Conservation (phyloP, 2,888 invertebrate species). For the Mythimna albipuncta region DNA sequence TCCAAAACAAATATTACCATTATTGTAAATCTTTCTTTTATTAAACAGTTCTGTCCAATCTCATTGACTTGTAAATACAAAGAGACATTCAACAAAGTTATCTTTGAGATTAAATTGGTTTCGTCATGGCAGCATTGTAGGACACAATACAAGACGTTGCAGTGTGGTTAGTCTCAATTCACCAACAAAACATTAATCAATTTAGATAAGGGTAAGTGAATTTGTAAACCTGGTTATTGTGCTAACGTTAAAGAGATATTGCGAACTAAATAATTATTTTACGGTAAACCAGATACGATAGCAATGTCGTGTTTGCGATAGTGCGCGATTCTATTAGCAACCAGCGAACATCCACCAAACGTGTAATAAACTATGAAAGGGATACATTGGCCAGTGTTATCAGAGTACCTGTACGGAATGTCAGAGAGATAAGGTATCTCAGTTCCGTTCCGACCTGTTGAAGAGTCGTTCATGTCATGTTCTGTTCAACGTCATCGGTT, state of each 20-base stretch:
- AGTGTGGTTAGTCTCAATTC: conserved; percentile 9
- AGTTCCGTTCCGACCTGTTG: conserved; percentile 70
- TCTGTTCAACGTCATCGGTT: conserved; percentile 64
- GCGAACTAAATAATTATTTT: conserved; percentile 29
- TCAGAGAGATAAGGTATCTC: conserved; percentile 73
- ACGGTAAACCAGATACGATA: conserved; percentile 26
- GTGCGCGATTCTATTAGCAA: conserved; percentile 31
- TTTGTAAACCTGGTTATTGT: conserved; percentile 24
- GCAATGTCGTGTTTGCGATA: conserved; percentile 34
- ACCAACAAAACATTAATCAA: conserved; percentile 26
- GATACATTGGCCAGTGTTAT: conserved; percentile 60
- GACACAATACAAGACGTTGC: conserved; percentile 4
- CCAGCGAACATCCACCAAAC: conserved; percentile 19
- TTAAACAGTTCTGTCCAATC: conserved; percentile 2
- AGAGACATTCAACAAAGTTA: conserved; percentile 24
- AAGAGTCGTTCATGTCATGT: conserved; percentile 54
- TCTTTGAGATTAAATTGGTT: conserved; percentile 29
- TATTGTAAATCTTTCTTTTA: conserved; percentile 21
- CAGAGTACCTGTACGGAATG: conserved; percentile 68
- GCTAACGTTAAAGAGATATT: conserved; percentile 19
- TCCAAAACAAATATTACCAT: conserved; percentile 28
- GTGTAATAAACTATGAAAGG: conserved; percentile 54
- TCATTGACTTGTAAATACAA: conserved; percentile 3
- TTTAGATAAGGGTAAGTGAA: conserved; percentile 16
- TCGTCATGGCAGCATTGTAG: not conserved